These are phyloP conservation scores for Lucilia sericata DNA, from an alignment of 1,140 invertebrate species.

Conservation along the genomic window DNA sequence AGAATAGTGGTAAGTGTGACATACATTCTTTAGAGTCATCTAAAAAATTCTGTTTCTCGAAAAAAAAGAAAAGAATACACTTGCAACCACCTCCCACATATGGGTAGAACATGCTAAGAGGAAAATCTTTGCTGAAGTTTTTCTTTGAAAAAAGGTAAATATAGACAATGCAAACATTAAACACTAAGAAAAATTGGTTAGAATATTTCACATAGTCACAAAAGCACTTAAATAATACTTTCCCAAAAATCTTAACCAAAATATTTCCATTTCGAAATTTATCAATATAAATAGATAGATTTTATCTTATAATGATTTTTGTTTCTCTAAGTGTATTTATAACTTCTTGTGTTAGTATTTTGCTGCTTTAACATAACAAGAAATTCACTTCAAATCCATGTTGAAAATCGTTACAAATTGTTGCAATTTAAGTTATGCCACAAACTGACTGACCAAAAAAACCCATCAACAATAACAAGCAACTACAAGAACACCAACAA, in stretches of 20 bases:
- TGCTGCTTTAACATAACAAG: background rate
- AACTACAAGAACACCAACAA: background rate
- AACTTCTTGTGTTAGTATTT: background rate
- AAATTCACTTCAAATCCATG: background rate
- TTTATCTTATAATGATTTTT: too few species aligned
- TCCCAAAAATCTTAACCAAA: background rate
- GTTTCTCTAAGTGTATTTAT: background rate
- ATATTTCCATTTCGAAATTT: background rate
- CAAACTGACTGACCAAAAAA: slow-evolving; percentile 36
- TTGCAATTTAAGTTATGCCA: slow-evolving; percentile 44
- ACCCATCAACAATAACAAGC: background rate
- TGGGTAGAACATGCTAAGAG: background rate
- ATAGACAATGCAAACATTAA: background rate
- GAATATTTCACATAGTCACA: background rate
- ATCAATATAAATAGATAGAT: background rate
- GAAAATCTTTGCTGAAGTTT: background rate
- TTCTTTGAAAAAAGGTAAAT: background rate
- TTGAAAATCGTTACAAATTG: slow-evolving; percentile 39
- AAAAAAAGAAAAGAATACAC: too few species aligned
- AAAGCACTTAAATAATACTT: too few species aligned
- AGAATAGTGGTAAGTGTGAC: background rate
- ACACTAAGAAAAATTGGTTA: background rate
- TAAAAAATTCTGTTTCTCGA: background rate
- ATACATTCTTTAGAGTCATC: background rate
- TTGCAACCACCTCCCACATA: background rate